Evolutionary conservation across 2,113 vertebrate species (phyloP), one percentile per base, ranked within the genome.

Genomic region (Pseudolaguvia tuberculata): DNA sequence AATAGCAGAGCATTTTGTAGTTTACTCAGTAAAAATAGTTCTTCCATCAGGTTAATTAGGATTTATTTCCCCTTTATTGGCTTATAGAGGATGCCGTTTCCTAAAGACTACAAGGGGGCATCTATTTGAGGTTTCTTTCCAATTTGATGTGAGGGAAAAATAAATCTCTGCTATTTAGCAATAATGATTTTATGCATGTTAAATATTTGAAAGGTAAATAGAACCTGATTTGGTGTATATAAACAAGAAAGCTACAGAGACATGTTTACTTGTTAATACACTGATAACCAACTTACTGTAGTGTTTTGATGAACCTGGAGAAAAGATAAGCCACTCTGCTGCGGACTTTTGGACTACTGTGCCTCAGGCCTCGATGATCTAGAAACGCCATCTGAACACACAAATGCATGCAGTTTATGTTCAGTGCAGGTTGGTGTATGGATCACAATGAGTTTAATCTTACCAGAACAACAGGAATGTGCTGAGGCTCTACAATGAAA

Each of bases 251-350:
- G 7, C 53, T n/a, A 8, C 3, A 35, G 8, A 42, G 39, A 42
- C 39, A 42, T 9, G 39, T 10, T 20, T 29, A 7, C 23, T 29
- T 57, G 6, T 2, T 13, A 10, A 15, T 9, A 12, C 8, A 14
- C 29, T 39, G 13, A 13, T 48, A 29, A 13, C 17, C 39, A 62
- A 94, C 96, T 94, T 88, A 99, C 97, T 97, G 94, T 72, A 99
- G 87, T 12, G 94, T 96, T 85, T 99, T 99, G 85, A 99, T 92
- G 89, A 97, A 98, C 86, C 96, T 92, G 81, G 96, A 98, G 81
- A 99, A 96, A 23, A 99, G 93, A 84, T 99, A 99, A 21, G 97
- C 91, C 17, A 93, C 94, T 83, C 97, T 87, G 86, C 97, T 99
- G 79, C 97, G 91, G 20, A 99, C 97, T 91, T 99, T 99, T 0